Evolutionary conservation across 1,140 invertebrate species (phyloP).

Genomic region (Drosophila yakuba): DNA sequence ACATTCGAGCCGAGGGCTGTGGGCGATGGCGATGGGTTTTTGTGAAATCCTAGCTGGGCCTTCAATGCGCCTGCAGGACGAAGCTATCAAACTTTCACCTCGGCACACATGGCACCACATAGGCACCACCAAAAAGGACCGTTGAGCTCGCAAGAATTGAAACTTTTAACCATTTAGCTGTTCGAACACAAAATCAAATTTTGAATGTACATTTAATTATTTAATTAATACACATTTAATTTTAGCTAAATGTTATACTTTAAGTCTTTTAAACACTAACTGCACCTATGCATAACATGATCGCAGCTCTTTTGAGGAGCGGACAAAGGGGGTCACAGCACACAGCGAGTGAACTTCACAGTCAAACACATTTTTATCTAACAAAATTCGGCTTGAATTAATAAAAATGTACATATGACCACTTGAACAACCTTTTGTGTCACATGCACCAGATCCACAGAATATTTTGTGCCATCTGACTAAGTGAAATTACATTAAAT

Average conservation of each 20-base stretch:
- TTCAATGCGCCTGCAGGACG: neutral
- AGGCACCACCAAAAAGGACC: neutral
- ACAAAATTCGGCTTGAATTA: neutral
- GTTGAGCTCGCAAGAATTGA: too few relatives aligned
- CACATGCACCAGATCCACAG: neutral
- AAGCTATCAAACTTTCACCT: constrained; percentile 1
- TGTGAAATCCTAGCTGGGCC: too few relatives aligned
- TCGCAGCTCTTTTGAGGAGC: too few relatives aligned
- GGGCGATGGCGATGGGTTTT: neutral
- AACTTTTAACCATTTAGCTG: too few relatives aligned
- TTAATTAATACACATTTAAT: too few relatives aligned
- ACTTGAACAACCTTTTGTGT: neutral
- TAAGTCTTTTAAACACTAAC: too few relatives aligned
- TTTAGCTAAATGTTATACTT: too few relatives aligned
- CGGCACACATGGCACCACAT: neutral
- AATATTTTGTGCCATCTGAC: constrained; percentile 1
- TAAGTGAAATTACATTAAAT: constrained; percentile 10
- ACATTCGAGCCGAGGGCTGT: constrained; percentile 16
- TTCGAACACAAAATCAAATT: too few relatives aligned
- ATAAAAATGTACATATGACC: neutral
- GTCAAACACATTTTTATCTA: neutral
- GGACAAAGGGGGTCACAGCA: too few relatives aligned
- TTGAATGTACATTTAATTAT: too few relatives aligned
- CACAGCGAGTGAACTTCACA: too few relatives aligned
- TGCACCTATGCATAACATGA: too few relatives aligned